Percentiles rank a stretch among this genome's conserved stretches.
Conservation (phyloP, 2,888 invertebrate genomes). For the Crepidodera aurea region DNA sequence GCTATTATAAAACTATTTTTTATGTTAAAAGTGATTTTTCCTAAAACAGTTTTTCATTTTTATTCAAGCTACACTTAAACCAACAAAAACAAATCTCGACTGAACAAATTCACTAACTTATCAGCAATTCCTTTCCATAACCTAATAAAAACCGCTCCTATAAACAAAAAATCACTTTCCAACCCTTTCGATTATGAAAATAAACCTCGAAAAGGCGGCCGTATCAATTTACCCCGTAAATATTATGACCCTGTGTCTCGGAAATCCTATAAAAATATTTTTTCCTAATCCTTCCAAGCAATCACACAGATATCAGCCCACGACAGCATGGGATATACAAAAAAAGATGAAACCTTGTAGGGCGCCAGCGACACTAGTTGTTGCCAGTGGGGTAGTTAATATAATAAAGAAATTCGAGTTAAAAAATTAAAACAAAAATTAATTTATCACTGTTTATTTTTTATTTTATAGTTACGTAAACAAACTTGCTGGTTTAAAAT, state of each 20-base stretch:
- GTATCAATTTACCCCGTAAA: conserved; percentile 18
- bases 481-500: too few relatives aligned
- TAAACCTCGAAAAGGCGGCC: conserved; percentile 14
- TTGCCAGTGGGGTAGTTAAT: background rate
- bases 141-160: conserved; percentile 10
- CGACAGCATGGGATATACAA: conserved; percentile 8
- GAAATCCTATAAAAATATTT: conserved; percentile 29
- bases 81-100: background rate
- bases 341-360: background rate
- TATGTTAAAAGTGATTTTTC: too few relatives aligned
- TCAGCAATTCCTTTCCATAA: conserved; percentile 2
- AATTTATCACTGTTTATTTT: too few relatives aligned
- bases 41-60: background rate
- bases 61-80: background rate
- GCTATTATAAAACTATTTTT: too few relatives aligned
- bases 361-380: conserved; percentile 4
- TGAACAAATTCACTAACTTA: background rate
- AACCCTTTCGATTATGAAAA: conserved; percentile 21
- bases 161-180: conserved; percentile 19
- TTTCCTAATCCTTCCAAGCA: conserved; percentile 31
- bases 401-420: background rate
- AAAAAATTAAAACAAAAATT: too few relatives aligned
- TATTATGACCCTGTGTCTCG: conserved; percentile 7
- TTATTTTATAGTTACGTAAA: too few relatives aligned
- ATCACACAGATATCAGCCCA: conserved; percentile 22